Base-by-base conservation (phyloP, 2,797 vertebrate species). In the Chromis chromis region DNA sequence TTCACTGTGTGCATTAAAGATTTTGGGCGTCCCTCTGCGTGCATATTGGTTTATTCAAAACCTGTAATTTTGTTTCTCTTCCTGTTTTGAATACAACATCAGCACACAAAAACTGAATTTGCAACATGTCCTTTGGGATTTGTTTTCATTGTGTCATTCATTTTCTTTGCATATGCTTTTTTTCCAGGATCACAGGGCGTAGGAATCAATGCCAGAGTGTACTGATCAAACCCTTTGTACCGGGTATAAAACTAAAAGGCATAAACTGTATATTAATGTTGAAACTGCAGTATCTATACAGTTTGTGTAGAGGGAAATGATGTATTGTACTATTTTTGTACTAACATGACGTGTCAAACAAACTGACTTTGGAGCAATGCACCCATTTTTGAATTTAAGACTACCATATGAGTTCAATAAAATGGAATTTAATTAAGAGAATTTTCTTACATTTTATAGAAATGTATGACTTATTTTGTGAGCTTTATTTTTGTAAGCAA, bases 31-130 rank as follows among this genome's bases (percentile, higher is more conserved):
- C 48, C 40, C n/a, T 80, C 14, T 39, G 7, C 1, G 4, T 57
- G 24, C 14, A 42, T 1, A 44, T 16, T 52, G 56, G n/a, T 63
- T 61, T 48, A 69, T 69, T 75, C 6, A 63, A 65, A 54, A 72
- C 17, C 44, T 22, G 14, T 12, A 0, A 24, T 70, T 59, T 56
- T 4, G 33, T 66, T 58, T 66, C 19, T 62, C 17, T 31, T 21
- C 71, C 25, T 58, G 42, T 24, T 61, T 31, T 60, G 19, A 33
- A 42, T 22, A 33, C 17, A 21, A 22, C 14, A 65, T 21, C 48
- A 33, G 22, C 54, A 68, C 8, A 64, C 4, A 54, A 56, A 64
- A 59, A 40, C 17, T 64, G 21, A 54, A 76, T 4, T 19, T 10
- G 24, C 22, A 55, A 53, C 44, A 36, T 31, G 58, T 53, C 58